Base-by-base conservation (phyloP, 2,113 vertebrate species). In the Neodon shergylaensis region DNA sequence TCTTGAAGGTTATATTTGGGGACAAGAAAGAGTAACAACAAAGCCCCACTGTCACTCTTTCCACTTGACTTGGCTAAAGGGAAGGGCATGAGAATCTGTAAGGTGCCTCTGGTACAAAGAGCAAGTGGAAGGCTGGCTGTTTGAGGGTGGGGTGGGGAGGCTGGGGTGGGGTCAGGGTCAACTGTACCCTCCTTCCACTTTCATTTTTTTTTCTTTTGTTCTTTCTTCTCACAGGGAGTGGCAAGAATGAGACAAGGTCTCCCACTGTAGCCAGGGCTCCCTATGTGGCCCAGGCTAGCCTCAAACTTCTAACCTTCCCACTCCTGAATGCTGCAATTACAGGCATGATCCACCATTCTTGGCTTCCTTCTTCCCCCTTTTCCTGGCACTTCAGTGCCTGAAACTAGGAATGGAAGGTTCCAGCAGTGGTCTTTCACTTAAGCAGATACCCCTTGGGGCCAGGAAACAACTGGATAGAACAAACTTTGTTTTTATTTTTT, bases 91-190 rank as follows among this genome's bases (percentile, higher is more conserved):
- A 36, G 33, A 76, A 68, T 44, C n/a, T 44, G 22, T 88, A 74
- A 73, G 28, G 26, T 89, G 39, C 92, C 78, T 95, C 74, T 95
- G 42, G 42, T 76, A 90, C 42, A 92, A 95, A 90, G n/a, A 90
- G 58, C 24, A 68, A 91, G 74, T 73, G 26, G 36, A 16, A 70
- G 70, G 39, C 17, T 85, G 3, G 68, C 12, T n/a, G n/a, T 44
- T 17, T 42, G 47, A 61, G 33, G 49, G 58, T 49, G 8, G 39
- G 54, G 61, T 42, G 7, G 26, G 52, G 52, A 61, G 33, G 49
- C 42, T 39, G 6, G 39, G 54, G 47, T 42, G 10, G 26, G 44
- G 44, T 36, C 26, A 84, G 33, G 39, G 78, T 91, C 9, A 44
- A 72, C 13, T n/a, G 19, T 2, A 79, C 2, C 1, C 2, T 84